phyloP scores from a whole-genome alignment of 2,797 vertebrate genomes.

The Melanogrammus aeglefinus region DNA sequence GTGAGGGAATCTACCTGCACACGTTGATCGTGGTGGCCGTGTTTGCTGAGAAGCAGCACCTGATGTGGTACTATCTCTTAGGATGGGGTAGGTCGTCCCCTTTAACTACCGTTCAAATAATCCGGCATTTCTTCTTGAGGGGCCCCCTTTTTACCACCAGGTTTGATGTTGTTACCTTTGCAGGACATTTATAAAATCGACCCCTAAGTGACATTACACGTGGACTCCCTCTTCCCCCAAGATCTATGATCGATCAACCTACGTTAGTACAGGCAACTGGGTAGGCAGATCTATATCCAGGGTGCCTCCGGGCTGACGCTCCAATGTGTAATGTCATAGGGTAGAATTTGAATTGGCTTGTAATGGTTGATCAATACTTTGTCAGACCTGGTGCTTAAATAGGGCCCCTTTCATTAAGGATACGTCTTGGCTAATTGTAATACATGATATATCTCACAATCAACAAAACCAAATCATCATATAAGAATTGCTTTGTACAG shows the following conservation, averaged over 20 bases:
- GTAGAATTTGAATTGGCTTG: background rate
- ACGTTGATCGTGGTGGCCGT: constrained; percentile 97
- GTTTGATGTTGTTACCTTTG: background rate
- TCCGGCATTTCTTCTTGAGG: too few relatives aligned
- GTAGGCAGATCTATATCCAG: background rate
- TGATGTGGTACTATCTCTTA: constrained; percentile 96
- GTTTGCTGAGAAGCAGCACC: constrained; percentile 95
- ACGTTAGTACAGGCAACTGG: background rate
- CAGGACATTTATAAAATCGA: background rate
- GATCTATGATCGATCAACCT: background rate
- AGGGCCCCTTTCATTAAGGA: background rate
- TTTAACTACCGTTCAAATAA: background rate
- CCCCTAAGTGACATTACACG: background rate
- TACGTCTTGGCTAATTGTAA: background rate
- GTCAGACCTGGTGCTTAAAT: background rate
- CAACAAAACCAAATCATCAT: background rate
- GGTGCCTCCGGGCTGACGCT: background rate
- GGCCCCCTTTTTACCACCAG: background rate
- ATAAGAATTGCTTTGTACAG: background rate
- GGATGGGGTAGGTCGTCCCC: constrained; percentile 87
- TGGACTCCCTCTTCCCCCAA: background rate
- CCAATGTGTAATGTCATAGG: background rate
- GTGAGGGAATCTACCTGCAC: constrained; percentile 95
- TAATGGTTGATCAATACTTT: background rate
- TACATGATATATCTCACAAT: background rate